phyloP scores from a whole-genome alignment of 2,797 vertebrate genomes.

The Alfaro cultratus region DNA sequence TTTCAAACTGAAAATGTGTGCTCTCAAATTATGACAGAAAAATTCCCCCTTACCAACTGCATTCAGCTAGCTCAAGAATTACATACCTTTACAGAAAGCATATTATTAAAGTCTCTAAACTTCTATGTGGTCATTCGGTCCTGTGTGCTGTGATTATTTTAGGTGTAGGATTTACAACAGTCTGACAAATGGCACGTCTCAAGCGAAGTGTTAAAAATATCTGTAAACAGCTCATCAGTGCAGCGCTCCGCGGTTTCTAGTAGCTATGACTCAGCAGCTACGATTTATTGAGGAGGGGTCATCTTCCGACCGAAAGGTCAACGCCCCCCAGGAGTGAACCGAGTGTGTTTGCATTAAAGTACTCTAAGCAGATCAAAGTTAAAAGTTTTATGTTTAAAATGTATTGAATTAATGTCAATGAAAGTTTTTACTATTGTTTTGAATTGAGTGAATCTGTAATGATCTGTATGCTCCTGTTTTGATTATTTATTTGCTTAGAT shows the following conservation, averaged over 20 bases:
- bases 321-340: neutral
- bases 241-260: neutral
- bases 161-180: constrained; percentile 14
- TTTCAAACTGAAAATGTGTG: too few species aligned
- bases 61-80: constrained; percentile 17
- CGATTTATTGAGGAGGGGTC: neutral
- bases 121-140: neutral
- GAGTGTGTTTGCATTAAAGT: neutral
- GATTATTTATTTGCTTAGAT: neutral
- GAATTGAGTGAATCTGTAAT: neutral
- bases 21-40: too few species aligned
- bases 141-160: neutral
- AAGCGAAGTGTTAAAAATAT: constrained; percentile 18
- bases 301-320: neutral
- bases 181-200: constrained; percentile 1
- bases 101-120: neutral
- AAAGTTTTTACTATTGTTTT: neutral
- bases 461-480: neutral
- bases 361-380: neutral
- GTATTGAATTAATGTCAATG: neutral
- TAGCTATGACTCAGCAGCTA: constrained; percentile 11
- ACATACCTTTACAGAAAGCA: neutral
- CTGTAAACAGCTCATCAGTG: neutral
- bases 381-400: neutral
- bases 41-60: too few species aligned